Evolutionary conservation across 2,888 invertebrate species (phyloP).

Genomic region (Hybos culiciformis): DNA sequence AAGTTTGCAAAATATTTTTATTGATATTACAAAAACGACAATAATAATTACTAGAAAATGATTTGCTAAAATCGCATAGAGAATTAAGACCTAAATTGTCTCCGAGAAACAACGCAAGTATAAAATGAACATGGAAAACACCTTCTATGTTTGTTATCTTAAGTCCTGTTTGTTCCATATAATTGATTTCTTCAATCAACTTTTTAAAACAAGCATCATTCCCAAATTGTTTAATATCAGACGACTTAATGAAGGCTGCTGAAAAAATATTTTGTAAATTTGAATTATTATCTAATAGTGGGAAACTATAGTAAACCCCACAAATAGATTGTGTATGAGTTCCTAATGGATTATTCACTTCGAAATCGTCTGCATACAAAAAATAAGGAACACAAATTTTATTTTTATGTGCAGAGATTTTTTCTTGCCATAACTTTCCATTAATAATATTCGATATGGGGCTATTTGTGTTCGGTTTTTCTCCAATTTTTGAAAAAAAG

Average conservation of each 20-base stretch:
- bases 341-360: not conserved
- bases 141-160: not conserved
- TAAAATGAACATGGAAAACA: not conserved
- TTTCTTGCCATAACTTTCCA: too few relatives aligned
- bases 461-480: too few relatives aligned
- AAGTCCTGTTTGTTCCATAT: not conserved
- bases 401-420: too few relatives aligned
- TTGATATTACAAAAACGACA: not conserved
- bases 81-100: not conserved
- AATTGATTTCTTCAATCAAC: not conserved
- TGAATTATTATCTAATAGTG: not conserved
- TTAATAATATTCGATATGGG: too few relatives aligned
- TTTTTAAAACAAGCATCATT: not conserved
- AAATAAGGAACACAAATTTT: too few relatives aligned
- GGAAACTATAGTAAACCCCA: not conserved
- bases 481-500: too few relatives aligned
- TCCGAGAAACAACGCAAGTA: not conserved
- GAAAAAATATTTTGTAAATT: not conserved
- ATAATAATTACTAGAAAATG: not conserved
- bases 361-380: not conserved
- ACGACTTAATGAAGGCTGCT: not conserved
- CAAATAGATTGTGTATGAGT: not conserved
- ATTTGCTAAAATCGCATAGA: not conserved
- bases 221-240: not conserved
- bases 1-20: not conserved